A percentile compares a stretch with the other conserved stretches of the same genome.
phyloP scores from a whole-genome alignment of 2,797 vertebrate species.

The Menidia menidia region DNA sequence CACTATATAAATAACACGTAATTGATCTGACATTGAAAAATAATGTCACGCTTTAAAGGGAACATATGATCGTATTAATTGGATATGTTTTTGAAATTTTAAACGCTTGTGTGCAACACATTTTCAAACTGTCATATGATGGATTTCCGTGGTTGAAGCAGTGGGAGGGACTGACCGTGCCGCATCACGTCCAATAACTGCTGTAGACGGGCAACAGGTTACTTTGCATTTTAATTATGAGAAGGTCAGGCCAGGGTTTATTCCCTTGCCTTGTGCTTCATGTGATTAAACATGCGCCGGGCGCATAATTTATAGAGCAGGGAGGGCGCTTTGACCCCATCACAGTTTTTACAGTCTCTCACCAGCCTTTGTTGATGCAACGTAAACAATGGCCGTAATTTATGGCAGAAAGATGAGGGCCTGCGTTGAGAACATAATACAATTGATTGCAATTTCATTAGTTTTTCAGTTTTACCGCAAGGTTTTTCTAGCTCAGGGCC shows the following conservation, averaged over 20 bases:
- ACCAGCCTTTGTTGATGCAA: constrained; percentile 57
- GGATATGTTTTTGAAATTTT: too few relatives aligned
- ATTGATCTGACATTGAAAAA: too few relatives aligned
- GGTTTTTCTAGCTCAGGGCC: neutral
- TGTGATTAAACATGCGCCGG: constrained; percentile 81
- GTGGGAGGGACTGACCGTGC: constrained; percentile 30
- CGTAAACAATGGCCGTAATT: constrained; percentile 69
- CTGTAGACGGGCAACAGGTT: constrained; percentile 76
- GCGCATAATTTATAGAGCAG: constrained; percentile 78
- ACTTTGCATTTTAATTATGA: constrained; percentile 84
- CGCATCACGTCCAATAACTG: constrained; percentile 67
- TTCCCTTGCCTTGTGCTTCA: constrained; percentile 70
- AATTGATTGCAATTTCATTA: constrained; percentile 48
- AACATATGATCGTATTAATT: too few relatives aligned
- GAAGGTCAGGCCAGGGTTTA: constrained; percentile 80
- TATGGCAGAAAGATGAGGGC: constrained; percentile 58
- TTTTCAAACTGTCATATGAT: too few relatives aligned
- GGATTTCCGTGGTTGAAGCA: neutral
- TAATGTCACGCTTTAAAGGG: too few relatives aligned
- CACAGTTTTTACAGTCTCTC: constrained; percentile 70
- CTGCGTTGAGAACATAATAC: constrained; percentile 33
- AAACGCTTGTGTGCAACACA: too few relatives aligned
- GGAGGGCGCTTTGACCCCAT: constrained; percentile 76
- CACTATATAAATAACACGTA: too few relatives aligned
- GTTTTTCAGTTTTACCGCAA: constrained; percentile 8